A percentile compares a stretch with the other conserved stretches of the same genome.
Conservation (phyloP, 2,797 vertebrate genomes). For the Phoeniculus purpureus region DNA sequence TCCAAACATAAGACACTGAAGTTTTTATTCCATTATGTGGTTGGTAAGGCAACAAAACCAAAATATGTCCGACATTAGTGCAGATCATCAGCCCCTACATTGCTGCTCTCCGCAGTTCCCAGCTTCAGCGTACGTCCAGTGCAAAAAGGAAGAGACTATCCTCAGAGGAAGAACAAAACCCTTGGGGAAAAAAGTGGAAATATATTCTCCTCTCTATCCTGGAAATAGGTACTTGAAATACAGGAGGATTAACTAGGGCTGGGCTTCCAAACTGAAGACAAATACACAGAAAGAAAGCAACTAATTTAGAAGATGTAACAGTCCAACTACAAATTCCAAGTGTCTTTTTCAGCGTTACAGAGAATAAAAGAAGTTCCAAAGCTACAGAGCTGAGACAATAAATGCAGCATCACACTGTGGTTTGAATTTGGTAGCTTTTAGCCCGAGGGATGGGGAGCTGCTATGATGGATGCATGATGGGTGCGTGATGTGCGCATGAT, state of each 20-base stretch:
- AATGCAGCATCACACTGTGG: not conserved
- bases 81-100: not conserved
- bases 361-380: not conserved
- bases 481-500: too few species aligned
- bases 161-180: not conserved
- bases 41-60: not conserved
- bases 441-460: too few species aligned
- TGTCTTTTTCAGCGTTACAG: not conserved
- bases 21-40: not conserved
- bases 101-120: not conserved
- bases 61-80: not conserved
- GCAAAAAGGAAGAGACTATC: not conserved
- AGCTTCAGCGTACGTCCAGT: not conserved
- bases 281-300: not conserved
- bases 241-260: not conserved
- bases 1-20: constrained; percentile 16
- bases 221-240: not conserved
- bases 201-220: not conserved
- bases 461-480: too few species aligned
- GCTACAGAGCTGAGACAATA: not conserved
- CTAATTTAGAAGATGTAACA: not conserved
- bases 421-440: too few species aligned
- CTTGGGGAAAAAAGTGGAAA: not conserved
- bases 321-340: not conserved
- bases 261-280: not conserved